Conservation (phyloP, 1,140 invertebrate genomes). For the Ceratitis capitata region DNA sequence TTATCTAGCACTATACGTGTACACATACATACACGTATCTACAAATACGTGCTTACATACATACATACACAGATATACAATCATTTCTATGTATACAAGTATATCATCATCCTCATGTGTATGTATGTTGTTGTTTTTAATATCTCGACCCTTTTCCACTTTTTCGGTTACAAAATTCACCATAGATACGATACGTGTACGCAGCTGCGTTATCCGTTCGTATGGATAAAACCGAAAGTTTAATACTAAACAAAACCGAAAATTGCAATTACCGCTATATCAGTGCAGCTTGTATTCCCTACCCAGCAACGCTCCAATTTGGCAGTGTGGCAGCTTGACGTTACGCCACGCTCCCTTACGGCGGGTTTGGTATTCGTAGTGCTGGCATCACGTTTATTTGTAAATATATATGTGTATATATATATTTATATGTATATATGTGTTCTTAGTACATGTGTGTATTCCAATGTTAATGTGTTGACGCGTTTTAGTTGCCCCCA, state of each 20-base stretch:
- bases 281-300: not conserved
- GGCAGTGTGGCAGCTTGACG: not conserved
- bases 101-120: not conserved
- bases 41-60: not conserved
- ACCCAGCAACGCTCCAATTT: not conserved
- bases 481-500: not conserved
- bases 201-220: not conserved
- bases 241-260: not conserved
- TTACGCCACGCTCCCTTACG: too few species aligned
- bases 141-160: not conserved
- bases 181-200: too few species aligned
- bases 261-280: conserved; percentile 9
- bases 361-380: not conserved
- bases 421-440: not conserved
- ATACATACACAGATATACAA: too few species aligned
- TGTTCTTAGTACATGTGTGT: not conserved
- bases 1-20: too few species aligned
- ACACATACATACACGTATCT: not conserved
- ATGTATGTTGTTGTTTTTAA: not conserved
- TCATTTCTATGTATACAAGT: not conserved
- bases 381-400: not conserved
- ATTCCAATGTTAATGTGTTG: not conserved
- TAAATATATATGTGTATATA: not conserved
- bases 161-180: not conserved
- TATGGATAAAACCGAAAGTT: not conserved